Evolutionary conservation across 2,113 vertebrate genomes (phyloP).

Genomic region (Rattus rattus): DNA sequence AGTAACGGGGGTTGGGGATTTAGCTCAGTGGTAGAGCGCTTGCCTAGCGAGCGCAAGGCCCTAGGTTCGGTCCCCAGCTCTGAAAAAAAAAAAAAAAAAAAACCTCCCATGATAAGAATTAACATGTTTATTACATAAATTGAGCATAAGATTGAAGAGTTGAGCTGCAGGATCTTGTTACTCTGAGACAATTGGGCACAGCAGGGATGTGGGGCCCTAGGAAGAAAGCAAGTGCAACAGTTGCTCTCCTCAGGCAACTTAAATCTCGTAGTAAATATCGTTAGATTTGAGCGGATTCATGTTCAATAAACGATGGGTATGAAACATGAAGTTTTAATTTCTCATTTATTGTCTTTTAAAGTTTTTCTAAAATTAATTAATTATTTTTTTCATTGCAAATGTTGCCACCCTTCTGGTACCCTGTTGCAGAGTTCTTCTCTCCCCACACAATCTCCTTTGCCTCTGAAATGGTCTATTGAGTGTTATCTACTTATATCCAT

Average conservation of each 20-base stretch:
- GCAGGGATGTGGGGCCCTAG: background rate
- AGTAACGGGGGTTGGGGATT: too few relatives aligned
- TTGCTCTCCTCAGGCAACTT: slow-evolving; percentile 43
- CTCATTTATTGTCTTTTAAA: slow-evolving; percentile 65
- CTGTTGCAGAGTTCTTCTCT: too few relatives aligned
- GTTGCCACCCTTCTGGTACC: too few relatives aligned
- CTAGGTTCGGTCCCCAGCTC: too few relatives aligned
- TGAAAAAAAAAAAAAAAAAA: too few relatives aligned
- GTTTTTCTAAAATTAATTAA: background rate
- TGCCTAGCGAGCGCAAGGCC: too few relatives aligned
- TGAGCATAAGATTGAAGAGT: background rate
- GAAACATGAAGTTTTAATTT: slow-evolving; percentile 74
- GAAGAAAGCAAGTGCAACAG: slow-evolving; percentile 9
- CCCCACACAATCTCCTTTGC: too few relatives aligned
- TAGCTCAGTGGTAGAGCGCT: too few relatives aligned
- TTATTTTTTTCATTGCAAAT: too few relatives aligned
- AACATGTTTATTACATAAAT: background rate
- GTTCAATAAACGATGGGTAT: slow-evolving; percentile 64
- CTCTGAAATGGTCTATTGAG: slow-evolving; percentile 47
- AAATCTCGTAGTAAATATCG: slow-evolving; percentile 64
- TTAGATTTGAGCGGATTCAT: slow-evolving; percentile 61
- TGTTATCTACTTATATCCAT: slow-evolving; percentile 53
- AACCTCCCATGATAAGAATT: background rate
- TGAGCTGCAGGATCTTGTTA: background rate
- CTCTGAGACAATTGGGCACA: background rate